Percentiles rank a stretch among this genome's conserved stretches.
Evolutionary conservation across 2,113 vertebrate genomes (phyloP).

Genomic region (Caracal caracal): DNA sequence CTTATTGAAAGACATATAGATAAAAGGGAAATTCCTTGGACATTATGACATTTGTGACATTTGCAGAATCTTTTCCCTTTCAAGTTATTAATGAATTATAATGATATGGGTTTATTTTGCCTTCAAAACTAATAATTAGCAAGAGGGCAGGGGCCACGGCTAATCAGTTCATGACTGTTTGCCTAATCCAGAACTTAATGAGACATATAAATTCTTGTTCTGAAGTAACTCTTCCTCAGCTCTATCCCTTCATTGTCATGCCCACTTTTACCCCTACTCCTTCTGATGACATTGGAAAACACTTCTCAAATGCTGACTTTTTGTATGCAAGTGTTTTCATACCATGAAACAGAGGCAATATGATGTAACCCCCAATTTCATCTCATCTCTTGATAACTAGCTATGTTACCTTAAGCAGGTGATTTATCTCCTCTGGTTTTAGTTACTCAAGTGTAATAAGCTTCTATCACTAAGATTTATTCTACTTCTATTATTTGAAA

Average conservation of each 20-base stretch:
- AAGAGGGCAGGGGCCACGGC: not conserved
- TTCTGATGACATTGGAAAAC: not conserved
- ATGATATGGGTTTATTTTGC: not conserved
- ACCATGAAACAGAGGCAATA: not conserved
- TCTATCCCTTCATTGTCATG: not conserved
- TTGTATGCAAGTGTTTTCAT: not conserved
- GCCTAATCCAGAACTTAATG: not conserved
- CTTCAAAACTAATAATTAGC: not conserved
- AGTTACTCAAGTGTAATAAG: not conserved
- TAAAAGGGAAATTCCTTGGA: not conserved
- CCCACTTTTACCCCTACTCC: not conserved
- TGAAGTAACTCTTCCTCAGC: accelerated
- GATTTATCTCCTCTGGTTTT: not conserved
- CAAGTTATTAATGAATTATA: not conserved
- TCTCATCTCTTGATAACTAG: not conserved
- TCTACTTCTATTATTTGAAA: not conserved
- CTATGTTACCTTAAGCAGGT: not conserved
- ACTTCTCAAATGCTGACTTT: not conserved
- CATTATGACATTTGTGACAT: not conserved
- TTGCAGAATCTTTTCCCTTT: not conserved
- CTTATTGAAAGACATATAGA: not conserved
- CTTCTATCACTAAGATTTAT: not conserved
- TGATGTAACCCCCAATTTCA: not conserved
- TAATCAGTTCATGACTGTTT: not conserved
- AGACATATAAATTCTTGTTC: not conserved